Evolutionary conservation across 1,140 invertebrate species (phyloP).

Genomic region (Platorchestia sp.): DNA sequence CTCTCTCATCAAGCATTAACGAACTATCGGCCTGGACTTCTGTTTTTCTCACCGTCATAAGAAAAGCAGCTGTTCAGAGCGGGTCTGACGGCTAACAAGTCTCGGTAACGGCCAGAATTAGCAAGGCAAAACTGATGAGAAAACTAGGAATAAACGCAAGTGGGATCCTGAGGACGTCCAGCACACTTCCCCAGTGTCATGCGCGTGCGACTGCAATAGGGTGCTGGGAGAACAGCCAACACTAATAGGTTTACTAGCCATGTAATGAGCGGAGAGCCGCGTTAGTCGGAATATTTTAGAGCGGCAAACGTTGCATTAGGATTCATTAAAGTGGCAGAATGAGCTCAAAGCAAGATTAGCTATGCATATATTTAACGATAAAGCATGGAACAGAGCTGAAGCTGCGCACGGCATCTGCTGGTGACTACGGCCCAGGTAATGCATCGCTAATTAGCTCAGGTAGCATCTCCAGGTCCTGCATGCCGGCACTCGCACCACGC

Average conservation of each 20-base stretch:
- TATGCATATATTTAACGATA: slow-evolving; percentile 49
- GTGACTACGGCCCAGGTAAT: slow-evolving; percentile 1
- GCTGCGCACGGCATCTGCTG: neutral
- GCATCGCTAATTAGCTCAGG: slow-evolving; percentile 9
- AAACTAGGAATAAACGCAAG: neutral
- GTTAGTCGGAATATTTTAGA: slow-evolving; percentile 27
- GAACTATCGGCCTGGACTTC: too few species aligned
- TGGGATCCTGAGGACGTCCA: neutral
- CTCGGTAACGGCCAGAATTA: neutral
- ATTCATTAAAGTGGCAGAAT: slow-evolving; percentile 26
- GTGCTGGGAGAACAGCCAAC: neutral
- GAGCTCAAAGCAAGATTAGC: slow-evolving; percentile 51
- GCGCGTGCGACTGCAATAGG: neutral
- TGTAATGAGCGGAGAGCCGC: neutral
- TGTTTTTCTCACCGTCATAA: neutral
- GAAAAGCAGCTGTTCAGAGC: neutral
- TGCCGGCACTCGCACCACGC: neutral
- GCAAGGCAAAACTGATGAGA: neutral
- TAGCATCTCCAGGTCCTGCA: neutral
- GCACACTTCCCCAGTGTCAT: neutral
- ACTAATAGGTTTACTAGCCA: slow-evolving; percentile 22
- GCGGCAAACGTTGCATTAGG: slow-evolving; percentile 18
- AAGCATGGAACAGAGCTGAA: neutral
- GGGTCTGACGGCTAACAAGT: neutral
- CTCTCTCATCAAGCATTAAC: neutral